Conservation (phyloP, 2,113 vertebrate species). For the Vulpes vulpes region DNA sequence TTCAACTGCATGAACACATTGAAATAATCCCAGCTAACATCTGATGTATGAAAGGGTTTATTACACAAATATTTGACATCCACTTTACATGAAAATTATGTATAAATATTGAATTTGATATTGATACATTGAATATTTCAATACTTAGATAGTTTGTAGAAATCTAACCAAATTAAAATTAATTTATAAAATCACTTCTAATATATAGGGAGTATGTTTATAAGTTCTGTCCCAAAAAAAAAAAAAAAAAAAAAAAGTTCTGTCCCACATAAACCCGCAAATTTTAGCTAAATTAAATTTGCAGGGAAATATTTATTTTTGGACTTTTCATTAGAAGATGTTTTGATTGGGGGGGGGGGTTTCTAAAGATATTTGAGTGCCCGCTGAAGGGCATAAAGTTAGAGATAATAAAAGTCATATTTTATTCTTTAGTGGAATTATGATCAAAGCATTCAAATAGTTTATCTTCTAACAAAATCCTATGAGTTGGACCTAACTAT, state of each 20-base stretch:
- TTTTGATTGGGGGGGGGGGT: background rate
- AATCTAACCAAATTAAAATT: background rate
- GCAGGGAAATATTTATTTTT: background rate
- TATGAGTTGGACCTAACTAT: background rate
- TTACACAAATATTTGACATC: background rate
- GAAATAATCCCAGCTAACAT: background rate
- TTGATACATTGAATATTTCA: background rate
- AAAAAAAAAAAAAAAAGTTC: no score
- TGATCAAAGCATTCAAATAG: background rate
- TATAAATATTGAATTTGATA: background rate
- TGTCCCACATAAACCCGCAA: background rate
- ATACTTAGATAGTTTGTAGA: background rate
- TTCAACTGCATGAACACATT: background rate
- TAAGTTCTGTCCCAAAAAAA: background rate
- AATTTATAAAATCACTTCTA: constrained; percentile 2
- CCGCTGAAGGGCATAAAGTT: background rate
- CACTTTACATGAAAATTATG: background rate
- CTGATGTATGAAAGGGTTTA: background rate
- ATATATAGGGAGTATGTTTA: background rate
- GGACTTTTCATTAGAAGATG: constrained; percentile 2
- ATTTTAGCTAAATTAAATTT: background rate
- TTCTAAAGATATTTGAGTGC: background rate
- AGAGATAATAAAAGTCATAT: background rate
- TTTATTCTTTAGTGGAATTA: constrained; percentile 47
- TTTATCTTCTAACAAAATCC: background rate